Conservation (phyloP, 2,888 invertebrate genomes). For the Eubasilissa splendida region DNA sequence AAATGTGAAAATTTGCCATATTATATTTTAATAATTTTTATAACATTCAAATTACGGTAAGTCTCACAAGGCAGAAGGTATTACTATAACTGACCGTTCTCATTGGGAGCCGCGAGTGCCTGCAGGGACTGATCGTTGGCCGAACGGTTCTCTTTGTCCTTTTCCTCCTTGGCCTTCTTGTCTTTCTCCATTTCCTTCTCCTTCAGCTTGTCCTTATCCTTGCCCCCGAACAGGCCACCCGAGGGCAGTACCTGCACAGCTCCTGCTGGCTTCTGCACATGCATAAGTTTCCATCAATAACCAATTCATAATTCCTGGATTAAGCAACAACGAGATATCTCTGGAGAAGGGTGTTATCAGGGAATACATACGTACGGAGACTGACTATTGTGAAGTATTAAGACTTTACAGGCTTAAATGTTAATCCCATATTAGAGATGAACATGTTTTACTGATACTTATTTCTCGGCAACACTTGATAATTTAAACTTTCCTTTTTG, state of each 20-base stretch:
- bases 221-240: constrained; percentile 73
- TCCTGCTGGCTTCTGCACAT: constrained; percentile 85
- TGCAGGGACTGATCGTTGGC: constrained; percentile 63
- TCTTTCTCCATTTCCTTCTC: constrained; percentile 59
- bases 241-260: constrained; percentile 88
- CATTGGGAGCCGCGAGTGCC: constrained; percentile 64
- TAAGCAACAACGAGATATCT: no score
- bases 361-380: no score
- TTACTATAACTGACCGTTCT: constrained; percentile 64
- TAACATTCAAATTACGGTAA: no score
- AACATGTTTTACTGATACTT: no score
- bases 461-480: no score
- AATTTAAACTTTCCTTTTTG: no score
- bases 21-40: neutral
- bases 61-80: no score
- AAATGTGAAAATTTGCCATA: neutral
- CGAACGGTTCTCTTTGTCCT: constrained; percentile 65
- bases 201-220: constrained; percentile 69
- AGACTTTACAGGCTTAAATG: no score
- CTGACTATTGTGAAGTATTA: no score
- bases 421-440: no score
- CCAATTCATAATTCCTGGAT: no score
- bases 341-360: no score
- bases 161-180: constrained; percentile 56
- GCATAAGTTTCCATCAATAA: neutral